Evolutionary conservation across 2,113 vertebrate species (phyloP).

Genomic region (Rhinoderma darwinii): DNA sequence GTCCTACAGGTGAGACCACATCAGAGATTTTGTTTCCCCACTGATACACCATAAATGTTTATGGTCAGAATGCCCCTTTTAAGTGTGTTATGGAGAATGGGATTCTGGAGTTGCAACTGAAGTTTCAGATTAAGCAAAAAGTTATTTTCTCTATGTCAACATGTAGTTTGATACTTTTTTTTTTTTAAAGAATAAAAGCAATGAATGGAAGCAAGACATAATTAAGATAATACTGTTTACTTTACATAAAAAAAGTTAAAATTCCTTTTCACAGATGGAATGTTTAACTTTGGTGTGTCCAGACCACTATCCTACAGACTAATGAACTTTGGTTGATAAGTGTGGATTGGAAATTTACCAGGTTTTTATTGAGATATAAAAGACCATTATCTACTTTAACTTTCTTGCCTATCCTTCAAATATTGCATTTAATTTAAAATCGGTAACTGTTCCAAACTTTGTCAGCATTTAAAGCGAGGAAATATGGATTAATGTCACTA

Average conservation of each 20-base stretch:
- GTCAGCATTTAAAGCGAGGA: no score
- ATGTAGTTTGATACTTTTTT: background rate
- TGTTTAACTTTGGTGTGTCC: conserved; percentile 35
- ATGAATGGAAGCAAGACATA: background rate
- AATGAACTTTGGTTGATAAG: conserved; percentile 11
- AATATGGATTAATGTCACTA: no score
- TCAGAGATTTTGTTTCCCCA: no score
- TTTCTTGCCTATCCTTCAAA: background rate
- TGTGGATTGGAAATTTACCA: background rate
- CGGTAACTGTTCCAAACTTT: no score
- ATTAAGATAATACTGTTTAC: conserved; percentile 30
- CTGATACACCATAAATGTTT: no score
- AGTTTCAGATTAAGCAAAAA: no score
- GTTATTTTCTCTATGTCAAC: background rate
- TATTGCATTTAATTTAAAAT: no score
- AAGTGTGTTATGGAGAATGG: no score
- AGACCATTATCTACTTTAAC: background rate
- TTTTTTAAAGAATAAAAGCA: background rate
- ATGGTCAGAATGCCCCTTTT: no score
- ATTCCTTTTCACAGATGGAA: conserved; percentile 23
- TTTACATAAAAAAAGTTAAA: conserved; percentile 1
- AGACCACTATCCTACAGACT: conserved; percentile 8
- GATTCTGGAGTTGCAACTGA: no score
- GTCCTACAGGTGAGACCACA: no score
- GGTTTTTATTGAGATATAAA: background rate